Evolutionary conservation across 2,113 vertebrate species (phyloP).

Genomic region (Coptodon rendalli): DNA sequence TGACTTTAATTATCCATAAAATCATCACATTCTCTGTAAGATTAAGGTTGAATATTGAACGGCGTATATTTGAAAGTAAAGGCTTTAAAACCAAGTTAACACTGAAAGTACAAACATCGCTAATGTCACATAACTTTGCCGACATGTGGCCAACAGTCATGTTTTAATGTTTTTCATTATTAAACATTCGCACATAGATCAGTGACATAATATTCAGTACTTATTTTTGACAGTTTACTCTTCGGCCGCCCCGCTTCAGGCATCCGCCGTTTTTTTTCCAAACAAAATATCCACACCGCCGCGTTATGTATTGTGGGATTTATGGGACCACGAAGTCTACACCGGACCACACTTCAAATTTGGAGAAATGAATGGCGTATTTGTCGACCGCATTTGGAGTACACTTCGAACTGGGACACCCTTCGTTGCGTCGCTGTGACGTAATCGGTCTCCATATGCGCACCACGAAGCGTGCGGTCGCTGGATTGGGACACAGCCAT

Average conservation of each 20-base stretch:
- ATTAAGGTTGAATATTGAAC: no score
- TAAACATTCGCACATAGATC: not conserved
- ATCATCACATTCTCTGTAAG: no score
- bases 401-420: not conserved
- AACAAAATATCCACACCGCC: not conserved
- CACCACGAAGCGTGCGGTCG: not conserved
- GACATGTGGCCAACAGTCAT: no score
- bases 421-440: no score
- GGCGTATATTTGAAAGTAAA: no score
- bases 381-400: not conserved
- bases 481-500: not conserved
- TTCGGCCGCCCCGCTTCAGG: not conserved
- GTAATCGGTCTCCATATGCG: not conserved
- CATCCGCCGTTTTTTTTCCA: rapidly evolving
- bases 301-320: not conserved
- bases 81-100: no score
- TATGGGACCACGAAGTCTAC: no score
- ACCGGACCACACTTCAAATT: no score
- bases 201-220: not conserved
- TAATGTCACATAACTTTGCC: no score
- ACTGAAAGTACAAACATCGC: no score
- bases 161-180: no score
- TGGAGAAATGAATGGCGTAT: not conserved
- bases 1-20: no score
- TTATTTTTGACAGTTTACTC: not conserved